Evolutionary conservation across 2,888 invertebrate genomes (phyloP).

Genomic region (Pasiphila rectangulata): DNA sequence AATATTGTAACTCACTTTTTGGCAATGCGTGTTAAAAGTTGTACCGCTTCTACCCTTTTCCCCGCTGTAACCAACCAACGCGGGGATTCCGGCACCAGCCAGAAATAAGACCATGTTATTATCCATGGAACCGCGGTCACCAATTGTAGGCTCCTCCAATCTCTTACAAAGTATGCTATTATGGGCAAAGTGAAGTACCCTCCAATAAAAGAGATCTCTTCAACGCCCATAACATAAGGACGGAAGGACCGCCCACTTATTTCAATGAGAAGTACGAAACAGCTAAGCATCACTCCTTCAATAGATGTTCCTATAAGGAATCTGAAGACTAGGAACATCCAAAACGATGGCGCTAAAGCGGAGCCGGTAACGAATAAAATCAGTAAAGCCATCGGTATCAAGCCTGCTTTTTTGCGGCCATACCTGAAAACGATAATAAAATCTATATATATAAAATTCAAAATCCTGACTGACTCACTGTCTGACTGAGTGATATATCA

Average conservation of each 20-base stretch:
- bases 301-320: conserved; percentile 82
- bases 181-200: conserved; percentile 78
- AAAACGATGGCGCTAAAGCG: conserved; percentile 79
- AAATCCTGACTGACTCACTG: too few relatives aligned
- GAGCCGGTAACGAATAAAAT: conserved; percentile 78
- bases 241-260: conserved; percentile 79
- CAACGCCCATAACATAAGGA: conserved; percentile 77
- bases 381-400: conserved; percentile 80
- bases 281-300: conserved; percentile 85
- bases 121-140: conserved; percentile 76
- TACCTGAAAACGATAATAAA: conserved; percentile 63
- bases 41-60: conserved; percentile 81
- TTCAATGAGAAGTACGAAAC: conserved; percentile 84
- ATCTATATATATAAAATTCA: too few relatives aligned
- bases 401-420: conserved; percentile 82
- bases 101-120: conserved; percentile 82
- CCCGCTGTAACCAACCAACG: conserved; percentile 89
- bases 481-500: too few relatives aligned
- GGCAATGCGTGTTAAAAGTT: conserved; percentile 84
- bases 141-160: conserved; percentile 82
- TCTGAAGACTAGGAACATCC: conserved; percentile 81
- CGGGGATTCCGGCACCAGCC: conserved; percentile 89
- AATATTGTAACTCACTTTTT: conserved; percentile 60
- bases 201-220: conserved; percentile 77
- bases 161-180: conserved; percentile 80